phyloP scores from a whole-genome alignment of 2,888 invertebrate species.

The Harmothoe impar region DNA sequence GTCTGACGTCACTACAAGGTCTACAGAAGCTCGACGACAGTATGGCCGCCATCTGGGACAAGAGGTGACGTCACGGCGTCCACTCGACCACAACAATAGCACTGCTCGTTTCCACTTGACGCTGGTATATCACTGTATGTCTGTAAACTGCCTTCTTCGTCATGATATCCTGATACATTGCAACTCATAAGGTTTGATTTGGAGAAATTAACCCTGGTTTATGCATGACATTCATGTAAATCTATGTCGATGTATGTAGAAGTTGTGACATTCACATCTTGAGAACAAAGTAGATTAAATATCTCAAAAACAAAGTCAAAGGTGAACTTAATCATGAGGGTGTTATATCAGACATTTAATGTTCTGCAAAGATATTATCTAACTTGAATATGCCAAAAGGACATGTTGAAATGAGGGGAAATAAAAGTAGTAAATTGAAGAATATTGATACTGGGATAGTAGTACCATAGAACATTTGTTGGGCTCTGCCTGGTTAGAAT shows the following conservation, averaged over 20 bases:
- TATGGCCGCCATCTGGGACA: slow-evolving; percentile 72
- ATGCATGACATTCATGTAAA: neutral
- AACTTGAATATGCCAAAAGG: neutral
- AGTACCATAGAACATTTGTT: neutral
- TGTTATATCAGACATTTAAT: neutral
- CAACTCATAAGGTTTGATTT: neutral
- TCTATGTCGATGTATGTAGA: neutral
- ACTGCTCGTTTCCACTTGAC: neutral
- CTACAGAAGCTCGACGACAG: slow-evolving; percentile 74
- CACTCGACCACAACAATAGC: neutral
- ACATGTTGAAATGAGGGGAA: slow-evolving; percentile 19
- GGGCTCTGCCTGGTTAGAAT: neutral
- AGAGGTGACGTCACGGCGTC: slow-evolving; percentile 63
- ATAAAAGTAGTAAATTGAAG: neutral
- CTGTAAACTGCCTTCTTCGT: neutral
- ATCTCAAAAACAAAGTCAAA: neutral
- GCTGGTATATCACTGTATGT: neutral
- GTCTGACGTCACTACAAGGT: slow-evolving; percentile 79
- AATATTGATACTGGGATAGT: neutral
- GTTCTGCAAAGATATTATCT: neutral
- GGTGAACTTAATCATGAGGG: neutral
- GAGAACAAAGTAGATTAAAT: neutral
- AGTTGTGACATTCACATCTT: neutral
- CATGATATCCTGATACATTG: neutral
- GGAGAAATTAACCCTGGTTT: neutral